Evolutionary conservation across 2,113 vertebrate genomes (phyloP).

Genomic region (Grantiella picta): DNA sequence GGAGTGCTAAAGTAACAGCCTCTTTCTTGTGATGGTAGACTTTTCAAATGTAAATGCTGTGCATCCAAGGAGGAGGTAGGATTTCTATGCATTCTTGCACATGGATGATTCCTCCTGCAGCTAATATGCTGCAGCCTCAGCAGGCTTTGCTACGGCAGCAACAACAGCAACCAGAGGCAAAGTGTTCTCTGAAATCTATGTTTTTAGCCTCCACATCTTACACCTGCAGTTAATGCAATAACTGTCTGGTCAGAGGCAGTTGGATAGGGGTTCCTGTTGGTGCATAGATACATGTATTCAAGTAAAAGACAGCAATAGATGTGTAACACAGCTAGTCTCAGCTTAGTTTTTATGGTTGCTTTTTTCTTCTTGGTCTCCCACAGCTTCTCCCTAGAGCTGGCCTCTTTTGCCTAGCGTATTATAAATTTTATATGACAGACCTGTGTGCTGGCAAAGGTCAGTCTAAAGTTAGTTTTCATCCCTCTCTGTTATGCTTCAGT

Average conservation of each 20-base stretch:
- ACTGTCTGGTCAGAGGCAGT: neutral
- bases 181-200: accelerated
- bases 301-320: neutral
- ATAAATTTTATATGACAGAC: neutral
- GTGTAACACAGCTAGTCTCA: neutral
- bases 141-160: neutral
- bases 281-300: accelerated
- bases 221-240: neutral
- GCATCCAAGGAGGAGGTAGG: neutral
- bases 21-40: neutral
- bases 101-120: neutral
- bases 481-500: neutral
- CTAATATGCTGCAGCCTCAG: neutral
- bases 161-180: neutral
- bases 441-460: neutral
- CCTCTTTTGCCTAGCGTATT: neutral
- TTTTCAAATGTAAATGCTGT: neutral
- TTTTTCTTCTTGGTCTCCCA: neutral
- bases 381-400: neutral
- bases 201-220: neutral
- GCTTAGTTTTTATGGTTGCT: neutral
- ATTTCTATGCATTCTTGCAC: accelerated
- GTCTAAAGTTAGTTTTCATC: neutral
- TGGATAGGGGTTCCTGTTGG: neutral
- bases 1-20: neutral